Base-by-base conservation (phyloP, 2,797 vertebrate genomes). In the Taenioides sp. region DNA sequence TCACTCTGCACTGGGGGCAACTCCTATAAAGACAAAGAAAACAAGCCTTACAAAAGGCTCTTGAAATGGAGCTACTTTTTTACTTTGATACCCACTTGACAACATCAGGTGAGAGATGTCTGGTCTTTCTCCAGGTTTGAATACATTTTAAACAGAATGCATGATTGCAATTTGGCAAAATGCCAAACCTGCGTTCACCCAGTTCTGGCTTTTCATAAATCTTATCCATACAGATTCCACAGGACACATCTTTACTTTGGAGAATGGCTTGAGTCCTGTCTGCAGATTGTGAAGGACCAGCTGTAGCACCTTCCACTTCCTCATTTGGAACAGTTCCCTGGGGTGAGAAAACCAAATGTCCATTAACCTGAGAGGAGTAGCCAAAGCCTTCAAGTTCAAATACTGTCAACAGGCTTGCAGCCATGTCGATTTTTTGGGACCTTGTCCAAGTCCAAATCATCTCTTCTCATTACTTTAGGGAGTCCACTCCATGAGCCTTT, bases 141-240 rank as follows among this genome's bases (percentile, higher is more conserved):
- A 97, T 97, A 83, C 96, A 98, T 31, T 92, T 77, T 78, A 97
- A 84, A 74, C 96, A 97, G 85, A 95, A 96, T 0, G 95, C 68
- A 1, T 98, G 97, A 80, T 80, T 90, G 81, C 97, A 98, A 90
- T 94, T 97, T 0, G 96, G 95, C 74, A 98, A 90, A 84, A 98
- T 96, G 67, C 95, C 95, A 10, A 98, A 98, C 16, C 95, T 74
- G 0, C 89, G 72, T 59, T 95, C 87, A 7, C 91, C 82, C 0
- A 68, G 69, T 14, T 87, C 79, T 0, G 71, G 23, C 81, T 98
- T 98, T 82, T 95, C 96, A 1, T 94, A 97, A 64, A 97, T 94
- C 16, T 92, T 94, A 75, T 98, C 97, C 96, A 97, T 96, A 89
- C 96, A 97, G 90, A 98, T 97, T 22, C 96, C 96, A 9, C 96